phyloP scores from a whole-genome alignment of 2,113 vertebrate species.

The Loxodonta africana region DNA sequence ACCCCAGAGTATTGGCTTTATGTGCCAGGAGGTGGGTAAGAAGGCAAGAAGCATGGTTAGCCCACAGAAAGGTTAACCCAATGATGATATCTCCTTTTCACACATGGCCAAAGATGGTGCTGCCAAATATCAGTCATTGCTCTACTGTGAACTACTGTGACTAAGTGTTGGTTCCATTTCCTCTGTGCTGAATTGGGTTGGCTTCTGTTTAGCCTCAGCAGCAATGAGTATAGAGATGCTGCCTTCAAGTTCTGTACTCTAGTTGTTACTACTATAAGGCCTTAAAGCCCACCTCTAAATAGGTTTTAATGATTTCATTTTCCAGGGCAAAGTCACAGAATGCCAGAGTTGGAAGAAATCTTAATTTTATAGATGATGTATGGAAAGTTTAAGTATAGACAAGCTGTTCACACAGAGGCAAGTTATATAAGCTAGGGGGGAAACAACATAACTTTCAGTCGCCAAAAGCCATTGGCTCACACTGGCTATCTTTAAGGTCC shows the following conservation, averaged over 20 bases:
- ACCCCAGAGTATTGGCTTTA: background rate
- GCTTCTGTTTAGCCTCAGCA: background rate
- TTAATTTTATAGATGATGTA: background rate
- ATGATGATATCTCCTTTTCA: background rate
- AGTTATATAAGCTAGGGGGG: background rate
- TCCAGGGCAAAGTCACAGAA: background rate
- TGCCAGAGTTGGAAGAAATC: background rate
- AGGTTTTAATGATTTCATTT: background rate
- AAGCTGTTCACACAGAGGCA: conserved; percentile 6
- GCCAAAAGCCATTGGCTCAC: background rate
- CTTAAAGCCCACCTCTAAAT: background rate
- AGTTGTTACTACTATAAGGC: background rate
- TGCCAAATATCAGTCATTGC: background rate
- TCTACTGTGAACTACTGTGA: background rate
- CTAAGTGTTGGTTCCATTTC: background rate
- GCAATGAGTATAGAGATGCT: background rate
- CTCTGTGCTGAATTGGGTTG: background rate
- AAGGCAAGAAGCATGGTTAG: background rate
- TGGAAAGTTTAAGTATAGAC: background rate
- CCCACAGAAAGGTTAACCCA: background rate
- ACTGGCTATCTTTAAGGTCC: background rate
- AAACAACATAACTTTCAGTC: background rate
- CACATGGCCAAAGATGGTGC: background rate
- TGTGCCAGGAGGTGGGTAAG: background rate
- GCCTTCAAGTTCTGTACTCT: conserved; percentile 2